Evolutionary conservation across 2,113 vertebrate genomes (phyloP), one percentile per base, ranked within the genome.

Genomic region (Microtus oregoni): DNA sequence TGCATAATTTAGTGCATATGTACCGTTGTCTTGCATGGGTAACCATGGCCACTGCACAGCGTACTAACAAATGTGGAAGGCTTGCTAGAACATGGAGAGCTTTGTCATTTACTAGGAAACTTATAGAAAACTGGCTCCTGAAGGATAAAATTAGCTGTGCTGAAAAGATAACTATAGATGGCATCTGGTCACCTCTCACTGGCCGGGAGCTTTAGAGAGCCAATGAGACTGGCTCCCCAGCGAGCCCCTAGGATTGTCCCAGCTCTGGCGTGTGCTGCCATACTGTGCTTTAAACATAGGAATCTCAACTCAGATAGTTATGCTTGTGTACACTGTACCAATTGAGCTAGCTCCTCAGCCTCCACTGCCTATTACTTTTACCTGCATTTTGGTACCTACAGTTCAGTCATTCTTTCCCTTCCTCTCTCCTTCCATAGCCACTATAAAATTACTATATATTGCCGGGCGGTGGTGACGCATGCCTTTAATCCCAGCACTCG

Each of bases 61-160:
- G 7, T 19, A 92, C 79, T n/a, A 76, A 0, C 89, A n/a, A 95
- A 76, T 75, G 95, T 76, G 68, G 47, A 95, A 90, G 90, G 63
- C 65, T 92, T 38, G 20, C 41, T 52, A 67, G 81, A 96, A 81
- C 30, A 92, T 13, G 41, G 87, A 93, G 24, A 10, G 63, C 38
- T 91, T 83, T 86, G 17, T 88, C 83, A n/a, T 70, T 77, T 68
- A 47, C 22, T 47, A 38, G 82, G 35, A 97, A 94, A 65, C 2
- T 13, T 77, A 14, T 15, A 13, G 35, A 41, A 92, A 88, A 19
- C 88, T 76, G 72, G 5, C 76, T 94, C 92, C 72, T 95, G 65
- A 92, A 88, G 79, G 81, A 86, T 81, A 58, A 85, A 92, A 79
- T 88, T 20, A 44, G 83, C 76, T 1, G 38, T 58, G 19, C n/a